phyloP scores from a whole-genome alignment of 2,113 vertebrate species.

The Climacteris rufus region DNA sequence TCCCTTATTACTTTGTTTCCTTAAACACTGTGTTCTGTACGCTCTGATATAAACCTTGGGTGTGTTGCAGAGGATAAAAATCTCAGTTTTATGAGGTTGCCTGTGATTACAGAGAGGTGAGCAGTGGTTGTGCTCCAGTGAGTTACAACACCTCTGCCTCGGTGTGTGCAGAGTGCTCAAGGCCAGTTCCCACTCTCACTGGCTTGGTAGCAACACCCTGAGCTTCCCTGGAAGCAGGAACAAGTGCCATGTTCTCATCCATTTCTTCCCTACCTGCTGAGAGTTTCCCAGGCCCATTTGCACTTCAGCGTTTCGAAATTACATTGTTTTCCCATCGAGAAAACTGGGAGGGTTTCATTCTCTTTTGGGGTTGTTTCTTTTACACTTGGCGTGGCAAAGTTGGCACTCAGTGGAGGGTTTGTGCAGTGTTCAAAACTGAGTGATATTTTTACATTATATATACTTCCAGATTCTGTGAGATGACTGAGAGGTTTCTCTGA shows the following conservation, averaged over 20 bases:
- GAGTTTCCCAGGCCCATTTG: neutral
- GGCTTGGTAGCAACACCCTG: neutral
- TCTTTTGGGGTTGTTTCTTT: neutral
- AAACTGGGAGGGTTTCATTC: neutral
- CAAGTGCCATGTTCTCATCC: neutral
- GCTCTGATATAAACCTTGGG: neutral
- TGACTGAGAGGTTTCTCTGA: neutral
- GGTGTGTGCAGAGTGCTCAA: neutral
- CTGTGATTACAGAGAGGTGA: neutral
- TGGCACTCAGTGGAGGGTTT: neutral
- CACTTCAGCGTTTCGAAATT: neutral
- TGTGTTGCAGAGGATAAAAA: constrained; percentile 14
- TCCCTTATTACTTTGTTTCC: neutral
- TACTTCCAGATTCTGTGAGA: neutral
- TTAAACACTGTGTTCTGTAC: neutral
- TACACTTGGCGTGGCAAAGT: accelerated
- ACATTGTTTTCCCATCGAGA: neutral
- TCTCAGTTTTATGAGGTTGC: neutral
- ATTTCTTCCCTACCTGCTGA: neutral
- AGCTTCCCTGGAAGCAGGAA: neutral
- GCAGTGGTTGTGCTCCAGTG: neutral
- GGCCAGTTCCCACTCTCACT: neutral
- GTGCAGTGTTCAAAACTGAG: neutral
- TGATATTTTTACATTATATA: neutral
- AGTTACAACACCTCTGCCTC: neutral